Percentiles rank a stretch among this genome's conserved stretches.
These are phyloP conservation scores for Sitta carolinensis DNA, from an alignment of 2,797 vertebrate species.

Conservation along the genomic window DNA sequence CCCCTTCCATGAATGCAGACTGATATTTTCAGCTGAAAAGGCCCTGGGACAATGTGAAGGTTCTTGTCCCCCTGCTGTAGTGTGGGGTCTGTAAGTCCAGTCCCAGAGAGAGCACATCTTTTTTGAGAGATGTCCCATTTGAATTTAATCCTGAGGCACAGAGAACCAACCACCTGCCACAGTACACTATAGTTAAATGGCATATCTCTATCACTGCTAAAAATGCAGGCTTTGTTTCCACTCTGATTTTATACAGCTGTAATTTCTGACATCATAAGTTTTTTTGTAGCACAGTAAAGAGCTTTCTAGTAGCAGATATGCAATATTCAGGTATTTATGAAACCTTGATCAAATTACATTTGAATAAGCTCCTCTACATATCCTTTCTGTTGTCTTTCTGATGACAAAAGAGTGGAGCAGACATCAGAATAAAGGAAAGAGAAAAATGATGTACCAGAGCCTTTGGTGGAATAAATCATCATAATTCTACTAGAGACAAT, in stretches of 20 bases:
- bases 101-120: background rate
- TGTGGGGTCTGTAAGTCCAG: background rate
- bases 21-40: background rate
- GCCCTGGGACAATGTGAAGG: background rate
- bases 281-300: background rate
- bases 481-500: background rate
- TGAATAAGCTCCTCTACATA: background rate
- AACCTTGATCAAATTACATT: background rate
- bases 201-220: background rate
- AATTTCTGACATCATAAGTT: background rate
- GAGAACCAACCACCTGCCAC: background rate
- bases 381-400: background rate
- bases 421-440: background rate
- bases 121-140: background rate
- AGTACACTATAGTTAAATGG: background rate
- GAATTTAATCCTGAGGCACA: background rate
- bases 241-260: background rate
- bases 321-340: background rate
- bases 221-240: background rate
- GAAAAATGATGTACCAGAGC: background rate
- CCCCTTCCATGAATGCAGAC: background rate
- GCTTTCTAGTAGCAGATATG: background rate
- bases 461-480: background rate
- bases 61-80: background rate
- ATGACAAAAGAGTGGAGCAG: background rate